phyloP scores from a whole-genome alignment of 2,888 invertebrate genomes.

The Stenolophus ochropezus region DNA sequence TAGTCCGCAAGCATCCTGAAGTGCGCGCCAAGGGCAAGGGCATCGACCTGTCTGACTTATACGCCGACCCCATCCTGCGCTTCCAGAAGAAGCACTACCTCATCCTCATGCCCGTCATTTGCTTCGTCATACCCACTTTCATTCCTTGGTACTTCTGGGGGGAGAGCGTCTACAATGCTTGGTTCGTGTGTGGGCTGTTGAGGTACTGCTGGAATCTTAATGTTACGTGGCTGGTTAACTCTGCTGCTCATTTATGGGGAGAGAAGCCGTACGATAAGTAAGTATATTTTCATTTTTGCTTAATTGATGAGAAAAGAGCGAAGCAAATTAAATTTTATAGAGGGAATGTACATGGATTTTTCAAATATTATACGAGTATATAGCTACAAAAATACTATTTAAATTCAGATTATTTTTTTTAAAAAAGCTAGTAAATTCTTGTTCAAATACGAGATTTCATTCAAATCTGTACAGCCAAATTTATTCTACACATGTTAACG shows the following conservation, averaged over 20 bases:
- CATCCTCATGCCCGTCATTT: slow-evolving; percentile 82
- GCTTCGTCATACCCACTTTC: slow-evolving; percentile 86
- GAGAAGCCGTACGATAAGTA: slow-evolving; percentile 84
- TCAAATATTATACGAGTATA: no score
- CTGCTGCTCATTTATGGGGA: slow-evolving; percentile 89
- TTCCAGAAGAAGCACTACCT: slow-evolving; percentile 93
- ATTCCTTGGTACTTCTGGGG: slow-evolving; percentile 87
- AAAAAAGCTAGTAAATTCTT: no score
- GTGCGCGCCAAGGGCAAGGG: slow-evolving; percentile 90
- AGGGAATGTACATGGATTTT: no score
- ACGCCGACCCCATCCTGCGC: slow-evolving; percentile 85
- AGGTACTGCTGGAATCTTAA: slow-evolving; percentile 88
- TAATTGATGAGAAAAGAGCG: no score
- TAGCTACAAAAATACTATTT: no score
- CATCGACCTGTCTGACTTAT: slow-evolving; percentile 89
- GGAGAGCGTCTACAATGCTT: slow-evolving; percentile 81
- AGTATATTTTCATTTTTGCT: slow-evolving; percentile 65
- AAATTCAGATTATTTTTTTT: no score
- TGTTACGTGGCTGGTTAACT: slow-evolving; percentile 93
- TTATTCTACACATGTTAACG: no score
- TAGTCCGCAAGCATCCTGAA: slow-evolving; percentile 92
- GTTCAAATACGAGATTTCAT: no score
- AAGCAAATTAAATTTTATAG: no score
- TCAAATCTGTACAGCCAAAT: no score
- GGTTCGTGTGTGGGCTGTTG: slow-evolving; percentile 82